Conservation (phyloP, 2,113 vertebrate species). For the Sphaerodactylus townsendi region DNA sequence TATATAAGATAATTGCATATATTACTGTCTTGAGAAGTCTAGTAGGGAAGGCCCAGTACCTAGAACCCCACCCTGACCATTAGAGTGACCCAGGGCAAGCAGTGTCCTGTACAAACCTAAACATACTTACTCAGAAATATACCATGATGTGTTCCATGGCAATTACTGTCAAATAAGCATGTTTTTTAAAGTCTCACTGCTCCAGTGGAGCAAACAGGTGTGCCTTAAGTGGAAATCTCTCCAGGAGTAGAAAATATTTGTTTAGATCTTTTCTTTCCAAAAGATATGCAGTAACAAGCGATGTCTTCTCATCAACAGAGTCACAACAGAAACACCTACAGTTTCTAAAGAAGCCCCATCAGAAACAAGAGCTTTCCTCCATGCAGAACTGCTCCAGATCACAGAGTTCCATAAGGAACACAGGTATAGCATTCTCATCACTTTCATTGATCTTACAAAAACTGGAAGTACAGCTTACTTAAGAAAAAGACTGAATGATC, state of each 20-base stretch:
- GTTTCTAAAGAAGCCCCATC: not conserved
- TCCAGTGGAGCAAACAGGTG: no score
- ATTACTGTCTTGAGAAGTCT: not conserved
- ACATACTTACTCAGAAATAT: no score
- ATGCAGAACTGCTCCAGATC: not conserved
- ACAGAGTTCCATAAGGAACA: not conserved
- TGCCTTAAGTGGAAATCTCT: not conserved
- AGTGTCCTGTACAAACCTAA: not conserved
- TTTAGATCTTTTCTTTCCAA: not conserved
- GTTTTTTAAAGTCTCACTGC: not conserved
- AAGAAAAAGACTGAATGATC: not conserved
- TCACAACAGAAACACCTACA: not conserved
- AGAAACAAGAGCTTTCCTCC: not conserved
- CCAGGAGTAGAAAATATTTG: not conserved
- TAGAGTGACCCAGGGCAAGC: not conserved
- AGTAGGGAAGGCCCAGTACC: not conserved
- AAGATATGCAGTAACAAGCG: not conserved
- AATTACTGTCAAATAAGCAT: no score
- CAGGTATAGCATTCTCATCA: not conserved
- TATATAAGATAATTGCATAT: not conserved
- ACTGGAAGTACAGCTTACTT: not conserved
- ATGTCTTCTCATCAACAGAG: not conserved
- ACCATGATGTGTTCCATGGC: no score
- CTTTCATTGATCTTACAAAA: not conserved
- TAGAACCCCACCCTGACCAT: not conserved